Conservation (phyloP, 2,888 invertebrate genomes). For the Punctoribates punctum region DNA sequence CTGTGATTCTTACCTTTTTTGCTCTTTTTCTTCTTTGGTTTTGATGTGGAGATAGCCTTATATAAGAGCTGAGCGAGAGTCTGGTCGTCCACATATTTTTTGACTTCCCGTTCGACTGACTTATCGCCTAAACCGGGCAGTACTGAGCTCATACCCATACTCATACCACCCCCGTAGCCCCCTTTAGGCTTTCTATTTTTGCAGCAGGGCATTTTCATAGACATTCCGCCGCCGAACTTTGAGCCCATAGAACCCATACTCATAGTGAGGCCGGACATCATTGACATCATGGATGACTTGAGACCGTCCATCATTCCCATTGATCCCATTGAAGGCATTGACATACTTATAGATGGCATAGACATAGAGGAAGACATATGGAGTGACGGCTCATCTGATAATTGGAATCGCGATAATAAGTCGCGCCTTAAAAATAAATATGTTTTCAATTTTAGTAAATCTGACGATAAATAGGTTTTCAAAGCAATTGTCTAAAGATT, state of each 20-base stretch:
- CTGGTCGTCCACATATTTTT: conserved; percentile 38
- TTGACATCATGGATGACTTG: conserved; percentile 18
- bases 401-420: no score
- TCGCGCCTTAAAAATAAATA: no score
- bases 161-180: conserved; percentile 25
- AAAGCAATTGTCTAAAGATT: no score
- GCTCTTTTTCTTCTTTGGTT: neutral
- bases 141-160: conserved; percentile 36
- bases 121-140: conserved; percentile 34
- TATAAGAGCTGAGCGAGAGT: conserved; percentile 25
- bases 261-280: neutral
- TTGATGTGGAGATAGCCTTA: conserved; percentile 8
- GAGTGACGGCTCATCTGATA: no score
- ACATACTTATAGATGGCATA: no score
- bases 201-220: conserved; percentile 20
- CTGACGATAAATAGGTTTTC: no score
- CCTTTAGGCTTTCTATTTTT: conserved; percentile 3
- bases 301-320: neutral
- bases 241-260: conserved; percentile 3
- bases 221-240: neutral
- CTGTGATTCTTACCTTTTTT: conserved; percentile 3
- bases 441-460: no score
- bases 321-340: no score
- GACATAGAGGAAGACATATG: no score
- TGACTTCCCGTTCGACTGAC: conserved; percentile 33